Evolutionary conservation across 23 tunicate genomes (phyloP), one percentile per base, ranked within the genome.

Genomic region (Diplosoma virens): DNA sequence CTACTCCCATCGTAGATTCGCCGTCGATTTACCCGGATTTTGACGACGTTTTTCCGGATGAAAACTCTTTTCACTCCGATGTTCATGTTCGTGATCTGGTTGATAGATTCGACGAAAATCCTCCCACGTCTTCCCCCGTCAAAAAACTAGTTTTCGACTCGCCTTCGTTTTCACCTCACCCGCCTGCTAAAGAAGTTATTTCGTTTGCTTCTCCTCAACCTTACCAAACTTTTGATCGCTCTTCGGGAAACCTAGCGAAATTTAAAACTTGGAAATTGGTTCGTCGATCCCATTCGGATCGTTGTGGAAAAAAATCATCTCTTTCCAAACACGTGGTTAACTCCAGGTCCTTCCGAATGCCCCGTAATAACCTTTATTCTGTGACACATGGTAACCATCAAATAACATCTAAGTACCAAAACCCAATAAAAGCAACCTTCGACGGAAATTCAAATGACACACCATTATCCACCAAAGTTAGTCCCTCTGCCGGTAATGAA

Each of bases 271-370:
- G n/a, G n/a, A n/a, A n/a, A 18, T 14, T 22, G 18, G 61, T 72
- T 26, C 78, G 78, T 72, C 78, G 78, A 24, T 21, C 78, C 36
- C 78, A 72, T 4, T 72, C 78, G 34, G 78, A 72, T n/a, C 32
- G 78, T 5, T 7, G 47, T 26, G 78, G 78, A 28, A 7, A 2
- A 17, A 33, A 30, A 36, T 21, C 75, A 9, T 26, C 31, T 9
- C 2, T 23, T 63, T 25, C 50, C 3, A 67, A 67, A 35, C 74
- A 27, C 9, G 29, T 25, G 3, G 74, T 50, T 35, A 17, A 35
- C 52, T 34, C 23, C 27, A n/a, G 74, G 50, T 67, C 74, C 25
- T 67, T 67, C 36, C 50, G 74, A 37, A 35, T 36, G 52, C 35
- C 74, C 52, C 4, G 18, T 22, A 67, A 52, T 35, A 18, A 67